These are phyloP conservation scores for Pogonus chalceus DNA, from an alignment of 1,140 invertebrate species.

Conservation along the genomic window DNA sequence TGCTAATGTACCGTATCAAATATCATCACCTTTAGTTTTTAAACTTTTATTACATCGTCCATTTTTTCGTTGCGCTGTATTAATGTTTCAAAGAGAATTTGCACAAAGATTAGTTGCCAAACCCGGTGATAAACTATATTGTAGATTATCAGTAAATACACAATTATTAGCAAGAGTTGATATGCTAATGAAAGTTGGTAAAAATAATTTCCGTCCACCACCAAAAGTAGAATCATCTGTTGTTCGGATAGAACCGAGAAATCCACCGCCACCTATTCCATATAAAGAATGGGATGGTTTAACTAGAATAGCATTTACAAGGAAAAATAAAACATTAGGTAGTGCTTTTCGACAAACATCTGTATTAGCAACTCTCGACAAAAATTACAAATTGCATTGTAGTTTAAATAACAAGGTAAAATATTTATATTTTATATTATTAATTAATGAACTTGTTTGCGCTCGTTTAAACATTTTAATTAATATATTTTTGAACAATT, in stretches of 20 bases:
- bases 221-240: conserved; percentile 98
- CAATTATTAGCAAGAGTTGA: conserved; percentile 92
- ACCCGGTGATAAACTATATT: conserved; percentile 96
- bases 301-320: conserved; percentile 84
- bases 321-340: conserved; percentile 85
- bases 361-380: conserved; percentile 74
- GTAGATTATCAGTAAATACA: conserved; percentile 92
- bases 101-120: conserved; percentile 93
- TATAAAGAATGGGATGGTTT: conserved; percentile 98
- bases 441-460: too few species aligned
- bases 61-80: conserved; percentile 83
- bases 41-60: conserved; percentile 88
- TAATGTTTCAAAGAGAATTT: conserved; percentile 99
- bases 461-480: too few species aligned
- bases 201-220: conserved; percentile 97
- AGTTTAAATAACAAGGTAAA: conserved; percentile 77
- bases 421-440: conserved; percentile 15
- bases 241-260: conserved; percentile 93
- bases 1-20: conserved; percentile 99
- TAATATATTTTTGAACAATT: too few species aligned
- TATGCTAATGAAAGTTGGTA: conserved; percentile 96
- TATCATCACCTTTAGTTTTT: conserved; percentile 96
- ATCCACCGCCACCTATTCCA: conserved; percentile 92
- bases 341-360: conserved; percentile 70
- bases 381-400: conserved; percentile 85